Percentiles rank a stretch among this genome's conserved stretches.
phyloP scores from a whole-genome alignment of 2,113 vertebrate genomes.

The Mugil cephalus region DNA sequence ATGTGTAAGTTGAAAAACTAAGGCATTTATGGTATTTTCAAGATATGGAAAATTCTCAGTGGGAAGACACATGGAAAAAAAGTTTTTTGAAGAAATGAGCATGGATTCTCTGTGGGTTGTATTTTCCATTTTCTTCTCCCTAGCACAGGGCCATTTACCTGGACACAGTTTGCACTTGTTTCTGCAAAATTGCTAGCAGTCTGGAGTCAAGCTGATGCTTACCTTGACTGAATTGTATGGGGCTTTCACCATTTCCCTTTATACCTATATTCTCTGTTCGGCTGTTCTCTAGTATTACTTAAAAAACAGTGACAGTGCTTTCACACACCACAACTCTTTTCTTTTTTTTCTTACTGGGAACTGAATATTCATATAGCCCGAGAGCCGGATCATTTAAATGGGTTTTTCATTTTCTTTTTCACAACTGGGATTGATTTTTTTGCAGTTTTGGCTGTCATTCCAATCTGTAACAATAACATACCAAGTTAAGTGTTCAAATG shows the following conservation, averaged over 20 bases:
- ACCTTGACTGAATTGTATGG: conserved; percentile 37
- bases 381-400: conserved; percentile 3
- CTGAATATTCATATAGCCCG: conserved; percentile 29
- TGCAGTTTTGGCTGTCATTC: too few species aligned
- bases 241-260: conserved; percentile 29
- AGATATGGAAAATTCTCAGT: not conserved
- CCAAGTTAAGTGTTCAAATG: too few species aligned
- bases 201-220: conserved; percentile 38
- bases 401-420: too few species aligned
- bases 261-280: conserved; percentile 10
- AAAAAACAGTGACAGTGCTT: conserved; percentile 19
- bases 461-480: too few species aligned
- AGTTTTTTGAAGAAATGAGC: not conserved
- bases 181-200: conserved; percentile 38
- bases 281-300: conserved; percentile 16
- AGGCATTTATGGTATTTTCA: not conserved
- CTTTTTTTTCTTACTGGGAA: conserved; percentile 27
- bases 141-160: conserved; percentile 17
- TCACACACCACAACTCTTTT: conserved; percentile 14
- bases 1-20: not conserved
- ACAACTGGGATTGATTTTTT: too few species aligned
- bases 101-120: not conserved
- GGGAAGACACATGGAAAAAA: not conserved
- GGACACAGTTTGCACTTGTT: conserved; percentile 31
- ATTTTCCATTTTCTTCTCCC: conserved; percentile 29